A percentile compares a stretch with the other conserved stretches of the same genome.
Conservation (phyloP, 1,140 invertebrate species). For the Aphaenogaster floridana region DNA sequence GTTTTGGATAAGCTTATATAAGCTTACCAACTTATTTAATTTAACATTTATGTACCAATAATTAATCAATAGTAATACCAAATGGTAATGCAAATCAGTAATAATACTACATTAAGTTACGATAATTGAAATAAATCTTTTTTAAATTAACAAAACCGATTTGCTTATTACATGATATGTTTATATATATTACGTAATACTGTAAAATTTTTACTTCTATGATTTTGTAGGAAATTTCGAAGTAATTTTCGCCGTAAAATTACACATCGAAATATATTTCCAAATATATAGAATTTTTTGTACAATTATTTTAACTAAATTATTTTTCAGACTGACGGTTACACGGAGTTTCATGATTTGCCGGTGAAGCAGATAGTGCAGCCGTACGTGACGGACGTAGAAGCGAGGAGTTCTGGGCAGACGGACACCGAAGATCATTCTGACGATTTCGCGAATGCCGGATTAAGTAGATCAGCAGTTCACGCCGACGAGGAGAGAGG, state of each 20-base stretch:
- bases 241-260: background rate
- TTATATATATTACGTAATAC: background rate
- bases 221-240: background rate
- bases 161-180: background rate
- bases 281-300: background rate
- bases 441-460: background rate
- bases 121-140: background rate
- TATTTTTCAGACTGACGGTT: conserved; percentile 48
- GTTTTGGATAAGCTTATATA: background rate
- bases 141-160: background rate
- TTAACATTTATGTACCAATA: background rate
- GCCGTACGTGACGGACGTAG: background rate
- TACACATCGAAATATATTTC: background rate
- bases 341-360: background rate
- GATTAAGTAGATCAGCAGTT: conserved; percentile 4
- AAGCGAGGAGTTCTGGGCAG: background rate
- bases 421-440: background rate
- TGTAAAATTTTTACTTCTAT: background rate
- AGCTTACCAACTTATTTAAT: background rate
- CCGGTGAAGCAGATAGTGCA: conserved; percentile 44
- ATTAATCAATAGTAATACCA: background rate
- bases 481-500: conserved; percentile 5
- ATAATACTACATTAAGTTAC: background rate
- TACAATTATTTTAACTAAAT: background rate
- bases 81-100: background rate